Base-by-base conservation (phyloP, 2,113 vertebrate genomes). In the Aspidoscelis tigris region DNA sequence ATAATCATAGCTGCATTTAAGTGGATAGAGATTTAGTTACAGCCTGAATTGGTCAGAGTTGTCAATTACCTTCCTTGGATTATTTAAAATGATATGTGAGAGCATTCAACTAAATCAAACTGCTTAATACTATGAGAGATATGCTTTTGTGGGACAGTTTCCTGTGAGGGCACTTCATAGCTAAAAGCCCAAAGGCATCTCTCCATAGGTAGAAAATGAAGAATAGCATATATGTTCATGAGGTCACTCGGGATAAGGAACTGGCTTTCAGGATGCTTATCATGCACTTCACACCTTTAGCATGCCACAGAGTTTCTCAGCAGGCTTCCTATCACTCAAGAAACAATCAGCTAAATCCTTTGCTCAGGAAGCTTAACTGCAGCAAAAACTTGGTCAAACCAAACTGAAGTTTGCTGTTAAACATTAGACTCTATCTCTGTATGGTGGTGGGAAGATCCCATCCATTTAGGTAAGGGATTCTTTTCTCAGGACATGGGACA, bases 1-100 rank as follows among this genome's bases (percentile, higher is more conserved):
- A 90, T 91, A 93, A 94, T 94, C 92, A 94, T 84, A 93, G 92
- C 89, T 93, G 88, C 64, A 88, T 66, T 92, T 88, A 92, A 91
- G 89, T 80, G 86, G 86, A 85, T 85, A 90, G 86, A 86, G 90
- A 89, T 90, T 82, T 91, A 24, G 90, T 80, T 93, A 89, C 91
- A 88, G 85, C 89, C 87, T 87, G 74, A 83, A 87, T 89, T 80
- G 76, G 89, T 76, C 73, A 75, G 86, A 3, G 84, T 92, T 90
- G 93, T 83, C 89, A 90, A 80, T 87, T 92, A 85, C 89, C 90
- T 90, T 91, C 71, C 75, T 79, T 79, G 39, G 75, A 66, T 84
- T 85, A 50, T 86, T 85, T 58, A 22, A 87, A 83, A 65, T 39
- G 39, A 85, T 80, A 91, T 79, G 80, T 85, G 58, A 87, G 81